These are phyloP conservation scores for Helicoverpa armigera DNA, from an alignment of 1,140 invertebrate genomes.

Conservation along the genomic window DNA sequence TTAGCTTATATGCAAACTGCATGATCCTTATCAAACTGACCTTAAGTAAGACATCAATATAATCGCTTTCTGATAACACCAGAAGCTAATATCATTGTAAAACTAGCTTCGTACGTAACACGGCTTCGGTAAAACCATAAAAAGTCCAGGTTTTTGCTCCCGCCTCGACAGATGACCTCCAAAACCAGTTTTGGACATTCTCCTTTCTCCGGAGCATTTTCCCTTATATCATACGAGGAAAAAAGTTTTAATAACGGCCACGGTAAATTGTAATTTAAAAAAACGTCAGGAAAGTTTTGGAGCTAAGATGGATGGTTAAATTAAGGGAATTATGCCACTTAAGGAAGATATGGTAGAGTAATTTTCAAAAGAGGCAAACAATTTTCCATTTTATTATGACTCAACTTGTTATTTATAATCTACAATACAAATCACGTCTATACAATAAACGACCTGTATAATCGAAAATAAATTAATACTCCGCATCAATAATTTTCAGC, in stretches of 20 bases:
- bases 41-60: not conserved
- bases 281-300: not conserved
- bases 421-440: too few species aligned
- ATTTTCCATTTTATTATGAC: too few species aligned
- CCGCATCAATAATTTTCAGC: too few species aligned
- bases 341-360: too few species aligned
- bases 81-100: slow-evolving; percentile 13
- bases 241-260: slow-evolving; percentile 49
- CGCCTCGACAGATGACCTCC: slow-evolving; percentile 58
- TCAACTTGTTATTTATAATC: too few species aligned
- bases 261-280: not conserved
- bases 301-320: slow-evolving; percentile 7
- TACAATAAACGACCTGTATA: too few species aligned
- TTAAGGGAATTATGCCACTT: not conserved
- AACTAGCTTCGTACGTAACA: not conserved
- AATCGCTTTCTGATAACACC: not conserved
- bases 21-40: not conserved
- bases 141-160: slow-evolving; percentile 66
- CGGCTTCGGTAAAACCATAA: not conserved
- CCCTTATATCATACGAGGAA: slow-evolving; percentile 61
- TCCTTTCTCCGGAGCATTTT: slow-evolving; percentile 70
- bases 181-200: slow-evolving; percentile 70
- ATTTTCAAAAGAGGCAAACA: too few species aligned
- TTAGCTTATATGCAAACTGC: not conserved
- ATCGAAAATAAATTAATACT: too few species aligned